Base-by-base conservation (phyloP, 2,888 invertebrate species). In the Eumacrocentrus americanus region DNA sequence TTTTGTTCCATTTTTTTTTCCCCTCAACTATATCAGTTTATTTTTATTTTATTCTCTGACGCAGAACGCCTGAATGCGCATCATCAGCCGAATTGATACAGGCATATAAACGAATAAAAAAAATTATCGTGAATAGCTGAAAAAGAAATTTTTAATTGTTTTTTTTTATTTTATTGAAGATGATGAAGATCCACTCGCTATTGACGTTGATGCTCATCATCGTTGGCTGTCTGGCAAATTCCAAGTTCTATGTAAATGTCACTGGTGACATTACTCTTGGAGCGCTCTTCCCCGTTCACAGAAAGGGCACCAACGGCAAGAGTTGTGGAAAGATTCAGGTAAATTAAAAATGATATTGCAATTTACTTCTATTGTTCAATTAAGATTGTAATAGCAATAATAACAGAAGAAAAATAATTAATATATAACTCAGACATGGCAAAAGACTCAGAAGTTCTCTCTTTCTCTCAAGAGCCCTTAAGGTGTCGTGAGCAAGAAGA, bases 241-340 rank as follows among this genome's bases (percentile, higher is more conserved):
- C 57, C 11, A 69, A 65, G 11, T 14, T 58, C 4, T 76, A 71
- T 60, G 67, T 73, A 16, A 77, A 77, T 61, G 50, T 77, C 12
- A 69, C 72, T 1, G 84, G 84, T 1, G 83, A 84, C 63, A 78
- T 85, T 38, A 72, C 82, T 22, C 70, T 85, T 6, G 85, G 84
- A 0, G 84, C 82, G 1, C 70, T 85, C 6, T 84, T 85, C 64
- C 84, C 85, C 0, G 76, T 85, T 40, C 84, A 85, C 63, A 77
- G 79, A 14, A 77, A 81, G 67, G 79, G 80, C 3, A 62, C 35
- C 48, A 69, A 64, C 20, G 71, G 71, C 1, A 58, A 68, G 12
- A 72, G 65, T 46, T 79, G 80, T 58, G 80, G 78, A 9, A 72
- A 67, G 58, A 77, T 79, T 60, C 79, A 78, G 70, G 79, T 78